Evolutionary conservation across 2,113 vertebrate species (phyloP), one percentile per base, ranked within the genome.

Genomic region (Phasianus colchicus): DNA sequence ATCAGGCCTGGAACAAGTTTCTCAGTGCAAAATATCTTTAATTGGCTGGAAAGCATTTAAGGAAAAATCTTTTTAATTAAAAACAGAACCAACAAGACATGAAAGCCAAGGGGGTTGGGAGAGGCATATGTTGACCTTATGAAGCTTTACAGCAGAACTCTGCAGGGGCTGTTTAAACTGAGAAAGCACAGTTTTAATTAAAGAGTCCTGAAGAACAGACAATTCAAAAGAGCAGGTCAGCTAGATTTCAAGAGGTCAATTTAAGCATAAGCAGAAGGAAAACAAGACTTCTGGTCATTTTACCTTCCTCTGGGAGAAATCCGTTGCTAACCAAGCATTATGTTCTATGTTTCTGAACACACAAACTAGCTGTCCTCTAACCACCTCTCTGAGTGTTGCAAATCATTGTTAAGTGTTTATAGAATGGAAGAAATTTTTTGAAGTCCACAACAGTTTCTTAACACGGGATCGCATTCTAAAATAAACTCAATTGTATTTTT

Each of bases 181-280:
- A 95, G 95, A 92, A 95, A 97, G 93, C 92, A 95, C 92, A 96
- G 88, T 84, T 97, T 96, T 97, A 97, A 97, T 97, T 96, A 96
- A 95, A 96, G 92, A 91, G 95, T 96, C 94, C 94, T 86, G 82
- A 94, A 78, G 95, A 96, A 95, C 91, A 97, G 93, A 92, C 92
- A 96, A 96, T 78, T 95, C 93, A 92, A 96, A 97, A 91, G 89
- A 95, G 71, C 72, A 88, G 97, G 96, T 95, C 96, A 97, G 81
- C 90, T 93, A 96, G 83, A 96, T 92, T 96, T 81, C 94, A 96
- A 96, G 92, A 88, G 96, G 96, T 97, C 95, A 97, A 92, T 60
- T 92, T 89, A 96, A 96, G 92, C 91, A 48, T 89, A 96, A 91
- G 75, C 61, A 89, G 83, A 94, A 61, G 84, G 61, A 89, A 97